Evolutionary conservation across 2,113 vertebrate species (phyloP).

Genomic region (Mustela lutreola): DNA sequence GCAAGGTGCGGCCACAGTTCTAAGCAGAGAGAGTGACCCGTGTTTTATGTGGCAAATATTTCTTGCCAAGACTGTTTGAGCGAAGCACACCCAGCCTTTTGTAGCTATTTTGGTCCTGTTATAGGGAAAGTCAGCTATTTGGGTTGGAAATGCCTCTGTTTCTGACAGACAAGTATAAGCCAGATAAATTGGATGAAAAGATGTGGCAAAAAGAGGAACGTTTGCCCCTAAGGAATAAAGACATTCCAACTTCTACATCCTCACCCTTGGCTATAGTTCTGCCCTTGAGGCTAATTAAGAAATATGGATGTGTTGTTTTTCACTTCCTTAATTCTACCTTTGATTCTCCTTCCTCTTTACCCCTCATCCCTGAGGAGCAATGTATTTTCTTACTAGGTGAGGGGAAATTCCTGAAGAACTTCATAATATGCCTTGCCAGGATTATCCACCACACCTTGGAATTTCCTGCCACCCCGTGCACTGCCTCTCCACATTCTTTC

Average conservation of each 20-base stretch:
- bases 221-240: slow-evolving; percentile 75
- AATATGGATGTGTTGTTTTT: slow-evolving; percentile 64
- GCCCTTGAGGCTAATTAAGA: slow-evolving; percentile 80
- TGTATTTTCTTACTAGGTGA: slow-evolving; percentile 66
- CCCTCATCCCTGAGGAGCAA: slow-evolving; percentile 10
- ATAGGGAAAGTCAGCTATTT: slow-evolving; percentile 77
- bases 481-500: neutral
- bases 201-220: slow-evolving; percentile 49
- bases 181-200: slow-evolving; percentile 84
- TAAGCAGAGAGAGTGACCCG: neutral
- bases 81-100: neutral
- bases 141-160: slow-evolving; percentile 76
- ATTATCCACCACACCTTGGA: neutral
- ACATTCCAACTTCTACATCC: slow-evolving; percentile 79
- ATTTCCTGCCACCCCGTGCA: neutral
- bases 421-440: neutral
- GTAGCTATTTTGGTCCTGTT: slow-evolving; percentile 60
- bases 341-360: slow-evolving; percentile 51
- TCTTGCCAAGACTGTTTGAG: slow-evolving; percentile 71
- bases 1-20: neutral
- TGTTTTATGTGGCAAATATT: slow-evolving; percentile 66
- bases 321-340: slow-evolving; percentile 65
- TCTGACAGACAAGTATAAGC: slow-evolving; percentile 82
- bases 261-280: slow-evolving; percentile 83
- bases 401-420: slow-evolving; percentile 62